Evolutionary conservation across 1,140 invertebrate genomes (phyloP), one percentile per base, ranked within the genome.

Genomic region (Bombus pyrosoma): DNA sequence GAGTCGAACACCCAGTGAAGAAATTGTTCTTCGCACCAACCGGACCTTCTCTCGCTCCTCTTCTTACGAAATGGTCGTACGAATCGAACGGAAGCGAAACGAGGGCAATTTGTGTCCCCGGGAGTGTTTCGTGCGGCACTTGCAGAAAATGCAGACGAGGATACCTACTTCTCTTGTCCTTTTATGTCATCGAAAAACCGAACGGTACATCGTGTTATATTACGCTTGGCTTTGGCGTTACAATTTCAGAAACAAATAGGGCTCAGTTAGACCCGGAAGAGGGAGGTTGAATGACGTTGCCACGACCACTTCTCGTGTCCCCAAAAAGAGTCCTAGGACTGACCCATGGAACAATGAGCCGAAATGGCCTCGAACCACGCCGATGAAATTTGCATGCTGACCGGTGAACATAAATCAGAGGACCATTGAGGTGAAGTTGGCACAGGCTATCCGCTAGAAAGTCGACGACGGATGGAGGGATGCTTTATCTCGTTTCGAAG

Each of bases 381-480:
- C 34, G 25, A 74, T 80, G 83, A 92, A 90, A 92, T 94, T 93
- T 93, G 92, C 91, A 93, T 93, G 88, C 71, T 86, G 76, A 77
- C 80, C 85, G 41, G 18, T 81, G 37, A 69, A 81, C 88, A 92
- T 93, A 93, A 94, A 94, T 94, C 93, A 94, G 90, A 68, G 78
- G 32, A 37, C 83, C 83, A 90, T 91, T 91, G 85, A 90, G n/a
- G 2, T 8, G 32, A 22, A 53, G 32, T 28, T 15, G 25, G 41
- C 34, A 39, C 39, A 25, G 32, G 64, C 64, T 34, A 32, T 15
- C n/a, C 32, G 62, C 12, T 15, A 32, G 64, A 66, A 39, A 69
- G 59, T 34, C n/a, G 22, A 47, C 39, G 25, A 32, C 53, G 53
- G 47, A 76, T 13, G 53, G 34, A 76, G 74, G 34, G 53, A 77